Evolutionary conservation across 2,888 invertebrate species (phyloP), one percentile per base, ranked within the genome.

Genomic region (Platycheirus rosarum): DNA sequence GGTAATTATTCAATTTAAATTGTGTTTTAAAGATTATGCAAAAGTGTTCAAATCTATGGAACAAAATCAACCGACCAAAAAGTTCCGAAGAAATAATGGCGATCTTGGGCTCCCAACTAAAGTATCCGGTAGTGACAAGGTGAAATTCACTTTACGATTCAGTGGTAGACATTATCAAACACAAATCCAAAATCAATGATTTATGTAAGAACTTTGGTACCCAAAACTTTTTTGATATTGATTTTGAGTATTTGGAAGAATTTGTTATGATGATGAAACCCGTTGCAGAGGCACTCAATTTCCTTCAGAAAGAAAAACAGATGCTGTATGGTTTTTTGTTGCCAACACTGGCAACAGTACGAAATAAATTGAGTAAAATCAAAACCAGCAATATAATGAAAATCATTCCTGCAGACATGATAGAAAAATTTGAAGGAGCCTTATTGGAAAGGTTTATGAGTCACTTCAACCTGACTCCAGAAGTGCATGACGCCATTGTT

Each of bases 81-180:
- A 53, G 16, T 7, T 46, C 42, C 2, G 55, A 65, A 23, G 11
- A 53, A 13, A 65, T 73, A 2, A 14, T 40, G 13, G 6, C n/a
- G 0, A 32, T 44, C 14, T 32, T 73, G 9, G 65, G 65, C 9
- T 23, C 16, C 20, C 37, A 63, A 26, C 46, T 63, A 0, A 65
- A 53, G 44, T 73, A 18, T 35, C 65, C 65, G 44, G 18, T 44
- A 26, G 16, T 37, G 1, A 57, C 48, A 1, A 32, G 48, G 55
- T 73, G 65, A 65, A 55, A 53, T 42, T 73, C 73, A 8, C 14
- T 35, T 0, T 73, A 23, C 23, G 48, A 65, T 26, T 40, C 63
- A 2, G 23, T 23, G 2, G 23, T 23, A 23, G 23, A 23, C 23
- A 23, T 23, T 2, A 44, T 73, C 13, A 32, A 14, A 8, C n/a